These are phyloP conservation scores for Laticauda colubrina DNA, from an alignment of 2,113 vertebrate genomes.

Conservation along the genomic window DNA sequence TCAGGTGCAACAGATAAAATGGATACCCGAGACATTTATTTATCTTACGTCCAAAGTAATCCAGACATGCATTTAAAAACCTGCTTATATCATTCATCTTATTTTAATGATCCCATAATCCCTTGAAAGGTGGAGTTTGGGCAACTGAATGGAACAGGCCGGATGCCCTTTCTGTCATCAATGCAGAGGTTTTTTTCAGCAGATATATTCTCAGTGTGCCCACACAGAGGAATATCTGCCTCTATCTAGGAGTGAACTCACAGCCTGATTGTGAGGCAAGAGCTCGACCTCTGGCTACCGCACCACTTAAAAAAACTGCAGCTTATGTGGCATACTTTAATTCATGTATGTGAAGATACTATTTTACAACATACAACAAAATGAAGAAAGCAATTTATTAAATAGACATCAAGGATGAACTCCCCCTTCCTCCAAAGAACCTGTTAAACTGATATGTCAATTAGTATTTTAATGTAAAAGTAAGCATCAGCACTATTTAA, in stretches of 20 bases:
- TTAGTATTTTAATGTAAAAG: background rate
- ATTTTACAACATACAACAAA: background rate
- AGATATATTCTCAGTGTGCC: no score
- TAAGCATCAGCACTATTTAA: background rate
- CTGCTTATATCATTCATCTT: no score
- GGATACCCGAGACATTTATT: background rate
- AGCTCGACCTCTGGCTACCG: no score
- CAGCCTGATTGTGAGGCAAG: no score
- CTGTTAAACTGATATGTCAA: background rate
- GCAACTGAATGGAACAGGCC: no score
- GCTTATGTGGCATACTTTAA: background rate
- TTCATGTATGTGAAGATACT: background rate
- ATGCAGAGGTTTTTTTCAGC: no score
- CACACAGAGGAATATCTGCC: no score
- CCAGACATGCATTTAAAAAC: background rate
- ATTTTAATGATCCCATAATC: no score
- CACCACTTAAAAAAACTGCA: background rate
- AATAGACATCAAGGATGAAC: background rate
- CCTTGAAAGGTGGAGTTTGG: no score
- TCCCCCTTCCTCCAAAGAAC: background rate
- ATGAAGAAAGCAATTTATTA: background rate
- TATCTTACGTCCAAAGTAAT: background rate
- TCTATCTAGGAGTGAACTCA: no score
- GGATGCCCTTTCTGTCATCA: no score
- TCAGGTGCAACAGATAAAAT: background rate